Evolutionary conservation across 2,113 vertebrate genomes (phyloP), one percentile per base, ranked within the genome.

Genomic region (Lasiurus borealis): DNA sequence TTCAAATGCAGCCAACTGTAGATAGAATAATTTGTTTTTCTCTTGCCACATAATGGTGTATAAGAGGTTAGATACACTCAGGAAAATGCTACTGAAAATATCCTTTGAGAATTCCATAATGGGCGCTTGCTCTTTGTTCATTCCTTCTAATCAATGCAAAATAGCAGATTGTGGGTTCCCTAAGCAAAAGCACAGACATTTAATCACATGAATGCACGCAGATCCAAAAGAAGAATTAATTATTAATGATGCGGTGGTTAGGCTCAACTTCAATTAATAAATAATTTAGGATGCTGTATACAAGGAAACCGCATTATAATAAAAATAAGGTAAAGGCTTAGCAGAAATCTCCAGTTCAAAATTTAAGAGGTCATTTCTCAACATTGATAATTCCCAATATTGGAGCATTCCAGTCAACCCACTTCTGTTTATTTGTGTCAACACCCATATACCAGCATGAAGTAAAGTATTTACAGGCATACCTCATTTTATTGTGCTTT

Each of bases 231-330:
- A 91, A 95, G 52, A 97, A 97, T 97, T 50, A 93, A 94, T 95
- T 97, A 98, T 97, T 97, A 95, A 97, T 93, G 95, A 93, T 91
- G 44, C 91, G 90, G 80, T 95, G 95, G 90, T 48, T 97, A 97
- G 90, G 25, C 97, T 86, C 50, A 57, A 97, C 78, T 96, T 96
- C 97, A 97, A 97, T 97, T 97, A 97, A 96, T 98, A 95, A 98
- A 97, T 96, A 95, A 93, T 94, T 95, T 92, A 97, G 40, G 97
- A 96, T 16, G 76, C 11, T 59, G n/a, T 77, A 93, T 95, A 88
- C 78, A 95, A 92, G 48, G 29, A 90, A 95, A 89, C 81, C 93
- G 75, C 81, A 82, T 93, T 95, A 93, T 82, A 94, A 92, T 90
- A 88, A 93, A 96, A 81, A 84, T 86, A 92, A 90, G 91, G 57